These are phyloP conservation scores for Sterna hirundo DNA, from an alignment of 2,113 vertebrate genomes.

Conservation along the genomic window DNA sequence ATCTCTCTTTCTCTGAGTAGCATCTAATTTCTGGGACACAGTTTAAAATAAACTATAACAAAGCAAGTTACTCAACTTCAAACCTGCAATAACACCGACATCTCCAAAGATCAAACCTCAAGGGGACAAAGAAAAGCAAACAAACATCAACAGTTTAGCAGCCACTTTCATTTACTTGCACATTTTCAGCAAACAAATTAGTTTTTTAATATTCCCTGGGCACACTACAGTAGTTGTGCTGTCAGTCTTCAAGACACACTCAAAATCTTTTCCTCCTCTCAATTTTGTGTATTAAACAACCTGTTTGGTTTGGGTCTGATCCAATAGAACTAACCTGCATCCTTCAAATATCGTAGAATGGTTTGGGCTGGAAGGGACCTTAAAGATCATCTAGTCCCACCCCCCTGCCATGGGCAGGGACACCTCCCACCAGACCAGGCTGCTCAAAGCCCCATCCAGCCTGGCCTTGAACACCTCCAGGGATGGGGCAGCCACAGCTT, in stretches of 20 bases:
- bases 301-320: neutral
- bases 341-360: neutral
- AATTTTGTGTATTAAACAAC: neutral
- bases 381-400: neutral
- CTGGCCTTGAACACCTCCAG: neutral
- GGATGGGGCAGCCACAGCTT: neutral
- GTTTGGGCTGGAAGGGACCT: neutral
- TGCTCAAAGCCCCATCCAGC: neutral
- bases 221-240: neutral
- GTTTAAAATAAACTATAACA: neutral
- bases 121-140: neutral
- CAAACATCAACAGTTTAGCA: slow-evolving; percentile 1
- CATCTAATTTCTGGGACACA: neutral
- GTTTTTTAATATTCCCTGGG: slow-evolving; percentile 1
- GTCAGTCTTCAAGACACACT: neutral
- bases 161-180: neutral
- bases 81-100: neutral
- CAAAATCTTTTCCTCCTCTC: neutral
- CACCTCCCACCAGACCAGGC: neutral
- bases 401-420: neutral
- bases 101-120: neutral
- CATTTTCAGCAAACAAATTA: slow-evolving; percentile 7
- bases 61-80: neutral
- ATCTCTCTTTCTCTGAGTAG: neutral
- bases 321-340: neutral